A percentile compares a stretch with the other conserved stretches of the same genome.
phyloP scores from a whole-genome alignment of 2,113 vertebrate genomes.

The Pteropus alecto region DNA sequence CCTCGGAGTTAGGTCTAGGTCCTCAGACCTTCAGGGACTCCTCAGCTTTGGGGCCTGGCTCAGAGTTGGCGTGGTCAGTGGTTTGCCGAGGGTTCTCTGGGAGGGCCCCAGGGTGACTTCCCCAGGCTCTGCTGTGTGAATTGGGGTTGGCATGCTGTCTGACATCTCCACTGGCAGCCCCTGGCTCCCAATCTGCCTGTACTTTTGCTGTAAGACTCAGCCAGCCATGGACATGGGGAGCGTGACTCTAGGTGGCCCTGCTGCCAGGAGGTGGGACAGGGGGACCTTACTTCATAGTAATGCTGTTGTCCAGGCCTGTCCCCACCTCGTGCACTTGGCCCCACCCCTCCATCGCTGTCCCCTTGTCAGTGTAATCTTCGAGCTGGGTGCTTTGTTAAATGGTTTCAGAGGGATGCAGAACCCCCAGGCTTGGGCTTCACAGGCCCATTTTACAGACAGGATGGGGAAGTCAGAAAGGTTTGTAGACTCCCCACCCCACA shows the following conservation, averaged over 20 bases:
- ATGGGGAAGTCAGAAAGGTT: neutral
- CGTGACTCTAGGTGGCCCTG: neutral
- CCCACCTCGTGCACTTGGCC: accelerated
- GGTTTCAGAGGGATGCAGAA: neutral
- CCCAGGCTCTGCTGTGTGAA: neutral
- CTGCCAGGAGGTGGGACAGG: neutral
- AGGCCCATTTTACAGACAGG: neutral
- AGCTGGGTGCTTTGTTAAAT: accelerated
- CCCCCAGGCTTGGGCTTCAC: accelerated
- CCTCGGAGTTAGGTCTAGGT: accelerated
- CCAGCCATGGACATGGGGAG: accelerated
- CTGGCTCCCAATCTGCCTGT: neutral
- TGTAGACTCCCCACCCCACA: neutral
- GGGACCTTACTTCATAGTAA: accelerated
- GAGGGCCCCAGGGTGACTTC: neutral
- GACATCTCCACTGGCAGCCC: too few species aligned
- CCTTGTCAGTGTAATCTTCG: accelerated
- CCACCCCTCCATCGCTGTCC: neutral
- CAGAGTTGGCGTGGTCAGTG: neutral
- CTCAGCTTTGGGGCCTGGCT: neutral
- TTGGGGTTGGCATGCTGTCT: too few species aligned
- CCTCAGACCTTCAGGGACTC: neutral
- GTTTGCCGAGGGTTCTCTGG: neutral
- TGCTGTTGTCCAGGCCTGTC: neutral
- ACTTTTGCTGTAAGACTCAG: neutral